Percentiles rank a stretch among this genome's conserved stretches.
Evolutionary conservation across 1,140 invertebrate genomes (phyloP).

Genomic region (Sycophila sp.): DNA sequence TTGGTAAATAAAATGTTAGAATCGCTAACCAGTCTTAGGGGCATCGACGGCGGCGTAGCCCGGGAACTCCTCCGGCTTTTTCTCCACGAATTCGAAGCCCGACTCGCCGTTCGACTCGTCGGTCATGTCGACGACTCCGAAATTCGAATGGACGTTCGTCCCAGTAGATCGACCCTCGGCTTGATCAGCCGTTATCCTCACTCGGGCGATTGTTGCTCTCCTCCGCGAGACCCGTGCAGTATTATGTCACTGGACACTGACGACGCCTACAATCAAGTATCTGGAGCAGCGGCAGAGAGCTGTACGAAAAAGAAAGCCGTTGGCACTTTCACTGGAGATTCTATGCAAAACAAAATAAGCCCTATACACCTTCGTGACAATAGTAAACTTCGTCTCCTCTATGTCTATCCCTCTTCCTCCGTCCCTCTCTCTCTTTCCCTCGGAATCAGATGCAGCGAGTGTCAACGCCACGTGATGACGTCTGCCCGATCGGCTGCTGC

Average conservation of each 20-base stretch:
- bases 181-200: neutral
- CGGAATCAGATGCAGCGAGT: neutral
- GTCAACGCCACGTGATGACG: slow-evolving; percentile 10
- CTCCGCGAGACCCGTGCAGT: neutral
- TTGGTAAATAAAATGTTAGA: slow-evolving; percentile 34
- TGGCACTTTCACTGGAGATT: neutral
- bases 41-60: neutral
- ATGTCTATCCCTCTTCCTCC: too few relatives aligned
- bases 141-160: neutral
- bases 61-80: slow-evolving; percentile 52
- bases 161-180: neutral
- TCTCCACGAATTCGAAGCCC: slow-evolving; percentile 68
- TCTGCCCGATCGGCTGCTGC: too few relatives aligned
- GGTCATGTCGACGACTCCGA: slow-evolving; percentile 49
- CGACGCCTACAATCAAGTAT: neutral
- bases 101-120: slow-evolving; percentile 69
- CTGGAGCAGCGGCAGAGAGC: neutral
- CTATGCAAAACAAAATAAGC: neutral
- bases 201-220: too few relatives aligned
- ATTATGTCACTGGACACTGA: neutral
- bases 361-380: neutral
- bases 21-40: slow-evolving; percentile 52
- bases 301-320: too few relatives aligned
- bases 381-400: too few relatives aligned
- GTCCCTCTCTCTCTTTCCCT: slow-evolving; percentile 3